Conservation (phyloP, 2,888 invertebrate genomes). For the Coenonympha glycerion region DNA sequence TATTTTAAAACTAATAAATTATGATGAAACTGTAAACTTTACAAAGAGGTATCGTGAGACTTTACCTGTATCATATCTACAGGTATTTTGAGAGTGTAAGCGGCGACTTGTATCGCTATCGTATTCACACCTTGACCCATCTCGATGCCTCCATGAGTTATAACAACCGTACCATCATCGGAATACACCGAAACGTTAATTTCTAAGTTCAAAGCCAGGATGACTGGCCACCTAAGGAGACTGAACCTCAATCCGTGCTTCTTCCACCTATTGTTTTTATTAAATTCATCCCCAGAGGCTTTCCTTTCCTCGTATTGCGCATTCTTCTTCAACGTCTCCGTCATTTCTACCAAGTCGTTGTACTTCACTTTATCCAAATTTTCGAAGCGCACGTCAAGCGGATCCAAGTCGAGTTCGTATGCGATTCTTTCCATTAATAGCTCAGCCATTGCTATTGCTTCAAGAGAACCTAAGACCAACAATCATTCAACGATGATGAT, state of each 20-base stretch:
- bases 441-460: slow-evolving; percentile 79
- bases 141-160: slow-evolving; percentile 80
- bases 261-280: slow-evolving; percentile 83
- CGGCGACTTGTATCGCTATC: slow-evolving; percentile 83
- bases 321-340: slow-evolving; percentile 57
- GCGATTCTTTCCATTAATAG: slow-evolving; percentile 80
- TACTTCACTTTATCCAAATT: slow-evolving; percentile 55
- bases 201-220: slow-evolving; percentile 67
- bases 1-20: too few relatives aligned
- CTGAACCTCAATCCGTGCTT: slow-evolving; percentile 83
- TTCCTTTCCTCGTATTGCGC: slow-evolving; percentile 63
- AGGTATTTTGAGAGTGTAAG: slow-evolving; percentile 79
- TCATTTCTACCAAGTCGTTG: slow-evolving; percentile 55
- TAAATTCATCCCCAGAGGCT: slow-evolving; percentile 73
- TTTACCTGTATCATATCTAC: slow-evolving; percentile 77
- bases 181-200: slow-evolving; percentile 82
- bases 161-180: slow-evolving; percentile 80
- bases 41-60: too few relatives aligned
- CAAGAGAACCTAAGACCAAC: slow-evolving; percentile 72
- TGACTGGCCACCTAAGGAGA: slow-evolving; percentile 80
- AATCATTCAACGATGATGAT: neutral
- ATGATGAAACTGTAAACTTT: too few relatives aligned
- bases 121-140: slow-evolving; percentile 87
- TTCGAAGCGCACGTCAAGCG: slow-evolving; percentile 64
- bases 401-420: slow-evolving; percentile 71